These are phyloP conservation scores for Monopis laevigella DNA, from an alignment of 2,888 invertebrate genomes.

Conservation along the genomic window DNA sequence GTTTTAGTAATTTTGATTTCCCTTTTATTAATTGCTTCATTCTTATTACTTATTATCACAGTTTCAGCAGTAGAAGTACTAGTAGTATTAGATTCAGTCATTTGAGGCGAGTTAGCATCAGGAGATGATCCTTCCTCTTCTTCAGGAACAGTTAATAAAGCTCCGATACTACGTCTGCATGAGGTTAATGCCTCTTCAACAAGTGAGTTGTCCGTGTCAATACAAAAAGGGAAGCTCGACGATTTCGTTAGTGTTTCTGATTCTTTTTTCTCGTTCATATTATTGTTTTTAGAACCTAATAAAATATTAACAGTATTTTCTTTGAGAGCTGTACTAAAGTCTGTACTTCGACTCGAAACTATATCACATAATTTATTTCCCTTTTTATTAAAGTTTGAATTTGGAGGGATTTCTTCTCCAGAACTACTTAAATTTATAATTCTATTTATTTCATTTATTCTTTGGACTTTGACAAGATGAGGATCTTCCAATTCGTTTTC, in stretches of 20 bases:
- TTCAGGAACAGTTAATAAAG: slow-evolving; percentile 69
- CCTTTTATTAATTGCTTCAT: slow-evolving; percentile 35
- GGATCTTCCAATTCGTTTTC: slow-evolving; percentile 55
- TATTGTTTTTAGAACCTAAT: slow-evolving; percentile 33
- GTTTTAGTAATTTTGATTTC: slow-evolving; percentile 47
- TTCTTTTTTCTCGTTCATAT: slow-evolving; percentile 31
- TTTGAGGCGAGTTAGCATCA: slow-evolving; percentile 63
- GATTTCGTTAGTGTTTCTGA: slow-evolving; percentile 40
- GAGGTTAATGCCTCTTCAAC: slow-evolving; percentile 56
- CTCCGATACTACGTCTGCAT: slow-evolving; percentile 49
- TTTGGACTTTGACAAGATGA: slow-evolving; percentile 50
- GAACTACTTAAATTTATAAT: slow-evolving; percentile 37
- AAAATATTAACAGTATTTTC: slow-evolving; percentile 54
- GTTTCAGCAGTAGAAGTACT: slow-evolving; percentile 78
- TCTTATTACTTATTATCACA: slow-evolving; percentile 72
- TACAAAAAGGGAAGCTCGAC: slow-evolving; percentile 41
- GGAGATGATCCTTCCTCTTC: slow-evolving; percentile 69
- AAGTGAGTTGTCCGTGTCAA: slow-evolving; percentile 48
- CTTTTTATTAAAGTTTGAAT: slow-evolving; percentile 25
- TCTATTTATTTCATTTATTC: slow-evolving; percentile 59
- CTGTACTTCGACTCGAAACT: slow-evolving; percentile 41
- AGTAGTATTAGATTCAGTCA: slow-evolving; percentile 73
- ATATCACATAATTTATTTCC: slow-evolving; percentile 40
- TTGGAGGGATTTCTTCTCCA: slow-evolving; percentile 31
- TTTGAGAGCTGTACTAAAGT: slow-evolving; percentile 43